These are phyloP conservation scores for Eurosta solidaginis DNA, from an alignment of 1,140 invertebrate genomes.

Conservation along the genomic window DNA sequence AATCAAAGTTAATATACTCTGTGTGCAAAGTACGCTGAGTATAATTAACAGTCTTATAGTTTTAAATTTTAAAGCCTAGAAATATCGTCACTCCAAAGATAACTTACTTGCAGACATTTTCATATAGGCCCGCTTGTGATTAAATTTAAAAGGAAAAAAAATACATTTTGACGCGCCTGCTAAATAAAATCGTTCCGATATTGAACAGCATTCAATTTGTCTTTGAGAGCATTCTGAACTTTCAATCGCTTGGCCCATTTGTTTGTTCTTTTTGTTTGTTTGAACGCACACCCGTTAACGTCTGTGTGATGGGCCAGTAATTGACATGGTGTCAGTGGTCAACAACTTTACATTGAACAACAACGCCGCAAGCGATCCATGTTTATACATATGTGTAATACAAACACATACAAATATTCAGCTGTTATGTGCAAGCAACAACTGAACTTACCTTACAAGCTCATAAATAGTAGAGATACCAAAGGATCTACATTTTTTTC, in stretches of 20 bases:
- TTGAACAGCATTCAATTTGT: not conserved
- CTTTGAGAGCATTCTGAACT: not conserved
- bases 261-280: not conserved
- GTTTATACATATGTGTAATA: not conserved
- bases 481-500: not conserved
- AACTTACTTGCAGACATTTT: too few species aligned
- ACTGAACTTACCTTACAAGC: not conserved
- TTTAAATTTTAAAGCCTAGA: too few species aligned
- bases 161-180: too few species aligned
- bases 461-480: not conserved
- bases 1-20: too few species aligned
- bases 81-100: too few species aligned
- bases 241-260: not conserved
- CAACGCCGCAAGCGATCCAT: not conserved
- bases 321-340: not conserved
- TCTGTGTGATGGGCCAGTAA: not conserved
- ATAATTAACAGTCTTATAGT: too few species aligned
- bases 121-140: too few species aligned
- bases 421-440: not conserved
- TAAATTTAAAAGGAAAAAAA: too few species aligned
- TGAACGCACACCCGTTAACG: not conserved
- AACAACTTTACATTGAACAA: conserved; percentile 4
- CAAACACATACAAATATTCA: too few species aligned
- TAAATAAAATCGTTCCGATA: too few species aligned
- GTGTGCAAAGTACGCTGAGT: too few species aligned